phyloP scores from a whole-genome alignment of 2,888 invertebrate genomes.

The Epsilonema sp. region DNA sequence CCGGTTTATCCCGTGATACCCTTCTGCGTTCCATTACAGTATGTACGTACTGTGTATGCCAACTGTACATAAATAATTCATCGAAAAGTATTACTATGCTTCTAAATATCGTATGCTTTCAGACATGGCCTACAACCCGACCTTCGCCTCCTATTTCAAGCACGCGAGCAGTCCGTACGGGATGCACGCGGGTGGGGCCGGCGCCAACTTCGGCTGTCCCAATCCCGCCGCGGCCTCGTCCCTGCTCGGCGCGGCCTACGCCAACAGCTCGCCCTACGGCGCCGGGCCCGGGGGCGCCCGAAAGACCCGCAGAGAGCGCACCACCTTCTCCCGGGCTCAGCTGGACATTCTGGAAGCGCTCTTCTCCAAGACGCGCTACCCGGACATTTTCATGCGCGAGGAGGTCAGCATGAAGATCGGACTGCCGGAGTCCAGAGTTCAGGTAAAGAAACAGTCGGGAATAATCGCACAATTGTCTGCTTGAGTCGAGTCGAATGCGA shows the following conservation, averaged over 20 bases:
- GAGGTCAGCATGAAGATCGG: conserved; percentile 90
- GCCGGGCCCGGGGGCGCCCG: conserved; percentile 31
- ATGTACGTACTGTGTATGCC: too few species aligned
- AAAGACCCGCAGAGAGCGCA: conserved; percentile 78
- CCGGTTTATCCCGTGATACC: too few species aligned
- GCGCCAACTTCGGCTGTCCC: too few species aligned
- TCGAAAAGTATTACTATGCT: too few species aligned
- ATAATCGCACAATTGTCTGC: too few species aligned
- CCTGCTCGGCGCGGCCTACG: background rate
- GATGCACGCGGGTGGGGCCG: background rate
- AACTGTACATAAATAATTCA: too few species aligned
- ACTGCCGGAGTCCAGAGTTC: conserved; percentile 82
- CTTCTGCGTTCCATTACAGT: too few species aligned
- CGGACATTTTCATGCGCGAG: conserved; percentile 94
- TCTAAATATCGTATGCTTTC: too few species aligned
- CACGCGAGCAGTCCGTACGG: background rate
- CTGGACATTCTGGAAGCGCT: conserved; percentile 72
- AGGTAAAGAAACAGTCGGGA: too few species aligned
- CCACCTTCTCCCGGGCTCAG: conserved; percentile 87
- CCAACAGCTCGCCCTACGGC: background rate
- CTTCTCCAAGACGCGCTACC: conserved; percentile 76
- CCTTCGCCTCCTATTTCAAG: conserved; percentile 2
- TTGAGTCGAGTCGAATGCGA: too few species aligned
- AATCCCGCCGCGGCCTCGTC: background rate
- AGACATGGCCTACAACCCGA: conserved; percentile 2